These are phyloP conservation scores for Catalaphyllia jardinei DNA, from an alignment of 64 coral and sea anemone genomes.

Conservation along the genomic window DNA sequence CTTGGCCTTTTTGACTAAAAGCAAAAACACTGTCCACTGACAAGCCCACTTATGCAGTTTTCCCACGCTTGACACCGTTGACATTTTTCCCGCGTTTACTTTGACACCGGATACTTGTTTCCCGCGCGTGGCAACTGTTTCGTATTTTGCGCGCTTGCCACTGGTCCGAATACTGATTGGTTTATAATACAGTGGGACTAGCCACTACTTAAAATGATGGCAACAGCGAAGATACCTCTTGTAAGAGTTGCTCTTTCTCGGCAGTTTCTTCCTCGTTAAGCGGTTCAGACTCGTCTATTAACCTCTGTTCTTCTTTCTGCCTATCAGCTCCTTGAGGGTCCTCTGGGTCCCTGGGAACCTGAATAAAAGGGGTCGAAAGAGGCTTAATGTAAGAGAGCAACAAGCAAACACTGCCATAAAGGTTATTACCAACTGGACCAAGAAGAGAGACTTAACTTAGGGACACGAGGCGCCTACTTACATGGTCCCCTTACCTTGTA, in stretches of 20 bases:
- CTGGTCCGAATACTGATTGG: not conserved
- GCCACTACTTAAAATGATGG: not conserved
- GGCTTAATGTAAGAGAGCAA: not conserved
- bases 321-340: constrained; percentile 88
- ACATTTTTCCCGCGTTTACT: not conserved
- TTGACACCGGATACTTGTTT: not conserved
- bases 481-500: constrained; percentile 73
- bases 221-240: constrained; percentile 69
- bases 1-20: too few species aligned
- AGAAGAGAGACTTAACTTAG: not conserved
- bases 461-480: not conserved
- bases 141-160: not conserved
- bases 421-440: not conserved
- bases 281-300: constrained; percentile 93
- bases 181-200: not conserved
- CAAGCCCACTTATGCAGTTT: not conserved
- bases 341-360: constrained; percentile 93
- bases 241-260: constrained; percentile 91
- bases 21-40: too few species aligned
- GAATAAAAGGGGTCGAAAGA: too few species aligned
- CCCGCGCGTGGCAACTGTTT: too few species aligned
- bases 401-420: not conserved
- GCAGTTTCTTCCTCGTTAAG: constrained; percentile 86
- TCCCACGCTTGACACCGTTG: not conserved
- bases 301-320: constrained; percentile 88